Evolutionary conservation across 2,888 invertebrate genomes (phyloP).

Genomic region (Carcina quercana): DNA sequence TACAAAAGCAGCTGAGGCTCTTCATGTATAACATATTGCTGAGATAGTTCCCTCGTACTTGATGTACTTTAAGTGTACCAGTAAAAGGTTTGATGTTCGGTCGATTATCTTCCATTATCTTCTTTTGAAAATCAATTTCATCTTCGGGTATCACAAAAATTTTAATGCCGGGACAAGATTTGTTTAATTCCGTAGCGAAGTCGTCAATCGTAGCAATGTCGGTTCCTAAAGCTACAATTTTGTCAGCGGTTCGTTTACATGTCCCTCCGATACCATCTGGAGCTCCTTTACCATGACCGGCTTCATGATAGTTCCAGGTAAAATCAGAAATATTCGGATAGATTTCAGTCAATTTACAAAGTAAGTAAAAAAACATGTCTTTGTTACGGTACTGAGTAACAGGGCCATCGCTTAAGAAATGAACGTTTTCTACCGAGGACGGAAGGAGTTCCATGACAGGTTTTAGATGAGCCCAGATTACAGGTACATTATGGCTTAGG

Average conservation of each 20-base stretch:
- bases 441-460: constrained; percentile 15
- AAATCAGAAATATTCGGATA: constrained; percentile 15
- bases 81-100: constrained; percentile 14
- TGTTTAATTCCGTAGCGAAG: constrained; percentile 8
- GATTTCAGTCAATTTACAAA: constrained; percentile 3
- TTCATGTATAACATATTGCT: constrained; percentile 16
- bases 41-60: constrained; percentile 15
- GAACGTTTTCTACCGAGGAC: constrained; percentile 13
- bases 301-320: constrained; percentile 20
- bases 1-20: constrained; percentile 18
- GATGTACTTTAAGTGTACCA: constrained; percentile 16
- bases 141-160: constrained; percentile 13
- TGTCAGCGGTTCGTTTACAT: constrained; percentile 19
- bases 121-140: constrained; percentile 15
- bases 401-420: constrained; percentile 20
- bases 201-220: constrained; percentile 14
- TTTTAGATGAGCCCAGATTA: constrained; percentile 18
- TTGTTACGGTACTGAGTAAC: constrained; percentile 21
- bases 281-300: constrained; percentile 19
- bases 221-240: constrained; percentile 13
- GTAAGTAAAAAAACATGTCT: constrained; percentile 16
- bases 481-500: constrained; percentile 15
- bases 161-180: constrained; percentile 12
- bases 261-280: constrained; percentile 17
- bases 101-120: constrained; percentile 15